These are phyloP conservation scores for Zoanthus solanderi DNA, from an alignment of 92 coral and sea anemone genomes.

Conservation along the genomic window DNA sequence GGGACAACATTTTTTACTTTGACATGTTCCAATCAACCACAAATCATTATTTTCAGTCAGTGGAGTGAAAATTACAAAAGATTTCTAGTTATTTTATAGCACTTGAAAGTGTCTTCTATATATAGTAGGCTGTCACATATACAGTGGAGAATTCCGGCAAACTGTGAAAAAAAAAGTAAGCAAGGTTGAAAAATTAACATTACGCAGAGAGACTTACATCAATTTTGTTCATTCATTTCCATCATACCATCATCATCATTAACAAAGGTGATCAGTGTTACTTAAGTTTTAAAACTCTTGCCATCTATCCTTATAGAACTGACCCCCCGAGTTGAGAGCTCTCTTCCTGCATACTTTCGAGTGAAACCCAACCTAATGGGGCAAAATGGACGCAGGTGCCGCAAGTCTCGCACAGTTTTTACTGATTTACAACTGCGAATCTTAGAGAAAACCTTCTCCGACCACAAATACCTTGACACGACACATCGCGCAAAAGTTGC, in stretches of 20 bases:
- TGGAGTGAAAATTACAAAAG: no score
- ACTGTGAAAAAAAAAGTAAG: no score
- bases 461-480: slow-evolving; percentile 39
- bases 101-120: no score
- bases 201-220: no score
- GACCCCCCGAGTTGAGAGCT: slow-evolving; percentile 10
- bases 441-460: slow-evolving; percentile 37
- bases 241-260: not conserved
- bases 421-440: slow-evolving; percentile 45
- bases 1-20: no score
- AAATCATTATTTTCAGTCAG: no score
- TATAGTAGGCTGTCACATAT: no score
- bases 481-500: slow-evolving; percentile 44
- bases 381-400: slow-evolving; percentile 40
- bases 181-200: no score
- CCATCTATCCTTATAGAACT: slow-evolving; percentile 10
- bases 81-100: no score
- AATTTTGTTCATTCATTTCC: no score
- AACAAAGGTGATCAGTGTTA: not conserved
- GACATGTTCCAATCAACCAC: no score
- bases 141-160: no score
- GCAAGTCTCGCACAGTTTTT: slow-evolving; percentile 45
- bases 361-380: slow-evolving; percentile 16
- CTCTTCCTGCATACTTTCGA: slow-evolving; percentile 38
- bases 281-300: not conserved